phyloP scores from a whole-genome alignment of 2,797 vertebrate species.

The Ibycter americanus region DNA sequence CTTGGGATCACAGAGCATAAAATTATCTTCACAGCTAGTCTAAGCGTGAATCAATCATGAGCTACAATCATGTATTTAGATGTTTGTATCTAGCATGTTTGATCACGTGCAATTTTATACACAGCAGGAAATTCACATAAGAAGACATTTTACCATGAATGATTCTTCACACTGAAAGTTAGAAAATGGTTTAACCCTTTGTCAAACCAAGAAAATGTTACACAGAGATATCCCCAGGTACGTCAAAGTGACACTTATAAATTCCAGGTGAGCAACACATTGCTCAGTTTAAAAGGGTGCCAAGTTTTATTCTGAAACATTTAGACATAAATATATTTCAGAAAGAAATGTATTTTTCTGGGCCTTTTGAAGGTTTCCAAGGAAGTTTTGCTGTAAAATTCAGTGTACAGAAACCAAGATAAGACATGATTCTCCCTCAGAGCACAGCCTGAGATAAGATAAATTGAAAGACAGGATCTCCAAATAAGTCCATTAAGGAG shows the following conservation, averaged over 20 bases:
- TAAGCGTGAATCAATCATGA: background rate
- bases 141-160: background rate
- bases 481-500: background rate
- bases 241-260: background rate
- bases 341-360: background rate
- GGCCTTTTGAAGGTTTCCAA: background rate
- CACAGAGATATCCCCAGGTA: fast-evolving
- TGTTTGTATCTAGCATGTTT: background rate
- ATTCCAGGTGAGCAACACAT: background rate
- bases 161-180: background rate
- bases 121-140: background rate
- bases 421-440: background rate
- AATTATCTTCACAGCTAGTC: background rate
- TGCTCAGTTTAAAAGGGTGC: background rate
- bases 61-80: background rate
- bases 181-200: background rate
- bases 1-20: background rate
- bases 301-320: background rate
- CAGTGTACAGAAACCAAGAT: background rate
- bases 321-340: background rate
- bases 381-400: background rate
- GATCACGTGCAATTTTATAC: background rate
- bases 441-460: background rate
- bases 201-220: background rate
- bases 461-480: background rate